Evolutionary conservation across 2,113 vertebrate genomes (phyloP), one percentile per base, ranked within the genome.

Genomic region (Mellivora capensis): DNA sequence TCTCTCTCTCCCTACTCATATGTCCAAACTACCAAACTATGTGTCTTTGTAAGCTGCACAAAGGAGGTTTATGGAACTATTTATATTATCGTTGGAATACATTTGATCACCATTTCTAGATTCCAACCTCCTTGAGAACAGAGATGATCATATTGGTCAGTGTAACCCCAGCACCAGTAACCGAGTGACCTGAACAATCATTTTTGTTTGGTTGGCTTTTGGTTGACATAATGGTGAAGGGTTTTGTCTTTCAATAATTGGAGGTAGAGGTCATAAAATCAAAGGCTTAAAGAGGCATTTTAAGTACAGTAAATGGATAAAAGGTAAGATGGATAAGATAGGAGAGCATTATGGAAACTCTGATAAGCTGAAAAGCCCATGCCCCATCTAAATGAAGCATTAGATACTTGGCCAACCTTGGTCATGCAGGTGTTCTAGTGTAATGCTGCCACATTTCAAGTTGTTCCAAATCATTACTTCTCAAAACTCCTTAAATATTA

Each of bases 21-120:
- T 4, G 21, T 87, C 17, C 49, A 49, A 23, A 69, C 11, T 15
- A 57, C 83, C 27, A 21, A 49, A 44, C 12, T 42, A 77, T 7
- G 5, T 57, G n/a, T 61, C 17, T n/a, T 72, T 54, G 18, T 42
- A 23, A n/a, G 23, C 4, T 27, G 1, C 0, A 0, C 3, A n/a
- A n/a, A 18, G 27, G 27, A 67, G 21, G 2, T 76, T 59, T 77
- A 25, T 29, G 67, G 72, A 34, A 54, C 34, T 64, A 11, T 29
- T 80, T 49, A 5, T 34, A 14, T 61, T 86, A 21, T 25, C 37
- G 61, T n/a, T 67, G 21, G 0, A 37, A 23, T 84, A 6, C 2
- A 20, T 67, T 44, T 47, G 72, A 34, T 81, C 21, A 20, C 3
- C 7, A 1, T 69, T 47, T n/a, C 47, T 87, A 77, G 62, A 37